Conservation (phyloP, 1,140 invertebrate genomes). For the Bradynema listronoti region DNA sequence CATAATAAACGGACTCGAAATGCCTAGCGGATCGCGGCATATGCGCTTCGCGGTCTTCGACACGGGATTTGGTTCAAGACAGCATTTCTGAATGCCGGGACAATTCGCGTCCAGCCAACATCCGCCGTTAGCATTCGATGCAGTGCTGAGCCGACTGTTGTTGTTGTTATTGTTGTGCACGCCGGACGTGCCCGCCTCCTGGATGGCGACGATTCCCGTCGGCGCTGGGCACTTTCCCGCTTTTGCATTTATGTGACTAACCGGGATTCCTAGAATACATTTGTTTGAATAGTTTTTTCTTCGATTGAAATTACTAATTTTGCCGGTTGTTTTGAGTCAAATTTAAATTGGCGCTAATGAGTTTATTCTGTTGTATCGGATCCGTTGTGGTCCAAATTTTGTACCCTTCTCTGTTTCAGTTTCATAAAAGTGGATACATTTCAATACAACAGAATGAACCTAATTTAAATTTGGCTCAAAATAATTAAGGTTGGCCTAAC, state of each 20-base stretch:
- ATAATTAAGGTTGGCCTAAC: too few species aligned
- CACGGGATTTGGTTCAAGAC: constrained; percentile 41
- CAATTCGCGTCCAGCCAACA: constrained; percentile 44
- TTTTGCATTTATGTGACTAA: constrained; percentile 41
- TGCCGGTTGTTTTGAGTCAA: too few species aligned
- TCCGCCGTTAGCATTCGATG: constrained; percentile 18
- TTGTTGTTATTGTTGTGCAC: not conserved
- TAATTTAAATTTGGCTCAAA: too few species aligned
- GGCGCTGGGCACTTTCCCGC: constrained; percentile 37
- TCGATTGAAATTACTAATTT: not conserved
- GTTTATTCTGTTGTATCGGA: too few species aligned
- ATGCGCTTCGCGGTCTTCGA: constrained; percentile 28
- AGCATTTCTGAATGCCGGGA: constrained; percentile 45
- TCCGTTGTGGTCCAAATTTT: too few species aligned
- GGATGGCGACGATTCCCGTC: constrained; percentile 35
- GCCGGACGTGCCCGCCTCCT: constrained; percentile 9
- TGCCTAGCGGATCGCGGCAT: constrained; percentile 38
- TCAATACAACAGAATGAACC: too few species aligned
- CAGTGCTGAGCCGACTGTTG: not conserved
- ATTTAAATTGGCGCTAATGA: too few species aligned
- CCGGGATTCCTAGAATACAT: constrained; percentile 40
- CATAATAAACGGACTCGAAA: constrained; percentile 33
- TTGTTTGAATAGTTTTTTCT: not conserved
- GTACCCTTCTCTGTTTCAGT: too few species aligned
- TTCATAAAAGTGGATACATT: not conserved